These are phyloP conservation scores for Cloeon dipterum DNA, from an alignment of 2,888 invertebrate genomes.

Conservation along the genomic window DNA sequence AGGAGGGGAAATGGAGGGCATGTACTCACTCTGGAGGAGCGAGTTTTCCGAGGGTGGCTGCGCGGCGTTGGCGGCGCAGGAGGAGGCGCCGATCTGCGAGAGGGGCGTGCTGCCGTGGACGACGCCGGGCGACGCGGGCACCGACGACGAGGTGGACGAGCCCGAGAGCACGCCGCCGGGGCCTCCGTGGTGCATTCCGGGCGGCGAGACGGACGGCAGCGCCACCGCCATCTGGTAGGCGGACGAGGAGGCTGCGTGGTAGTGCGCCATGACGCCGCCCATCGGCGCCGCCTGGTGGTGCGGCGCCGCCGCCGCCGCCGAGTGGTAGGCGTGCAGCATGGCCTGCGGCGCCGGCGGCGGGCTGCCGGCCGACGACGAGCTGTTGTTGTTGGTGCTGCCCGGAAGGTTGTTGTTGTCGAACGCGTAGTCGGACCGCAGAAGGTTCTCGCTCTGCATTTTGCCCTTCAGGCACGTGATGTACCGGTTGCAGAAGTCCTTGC, in stretches of 20 bases:
- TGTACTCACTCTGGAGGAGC: conserved; percentile 22
- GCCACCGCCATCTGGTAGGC: conserved; percentile 3
- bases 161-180: conserved; percentile 4
- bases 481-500: conserved; percentile 82
- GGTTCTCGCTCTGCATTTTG: conserved; percentile 74
- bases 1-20: too few relatives aligned
- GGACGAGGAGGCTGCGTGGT: conserved; percentile 2
- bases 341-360: background rate
- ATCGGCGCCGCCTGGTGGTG: conserved; percentile 13
- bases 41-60: conserved; percentile 21
- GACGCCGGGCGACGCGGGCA: conserved; percentile 20
- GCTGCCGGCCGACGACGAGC: conserved; percentile 5
- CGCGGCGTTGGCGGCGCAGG: too few relatives aligned
- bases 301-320: too few relatives aligned
- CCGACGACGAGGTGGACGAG: conserved; percentile 7
- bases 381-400: conserved; percentile 11
- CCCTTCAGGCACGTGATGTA: conserved; percentile 80
- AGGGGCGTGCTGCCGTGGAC: conserved; percentile 71
- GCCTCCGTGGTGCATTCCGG: conserved; percentile 10
- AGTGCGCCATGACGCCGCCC: conserved; percentile 4
- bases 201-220: conserved; percentile 7
- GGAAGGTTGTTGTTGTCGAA: conserved; percentile 12
- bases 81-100: conserved; percentile 59
- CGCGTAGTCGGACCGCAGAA: conserved; percentile 56
- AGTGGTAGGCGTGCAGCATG: conserved; percentile 9